Conservation (phyloP, 2,113 vertebrate species). For the Anarhynchus alexandrinus region DNA sequence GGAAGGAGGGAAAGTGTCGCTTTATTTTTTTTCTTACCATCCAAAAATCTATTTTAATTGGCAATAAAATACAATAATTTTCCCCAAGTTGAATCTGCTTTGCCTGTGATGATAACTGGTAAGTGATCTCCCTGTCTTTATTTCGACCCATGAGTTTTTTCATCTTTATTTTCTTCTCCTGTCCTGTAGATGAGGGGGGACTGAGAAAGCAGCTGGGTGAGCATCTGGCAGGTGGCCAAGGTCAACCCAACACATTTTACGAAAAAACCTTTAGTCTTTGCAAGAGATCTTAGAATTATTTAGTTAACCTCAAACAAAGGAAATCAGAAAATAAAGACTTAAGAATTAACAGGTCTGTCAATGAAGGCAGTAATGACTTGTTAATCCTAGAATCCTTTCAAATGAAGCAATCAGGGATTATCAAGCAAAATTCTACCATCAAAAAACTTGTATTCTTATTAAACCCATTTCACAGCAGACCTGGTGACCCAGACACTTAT, state of each 20-base stretch:
- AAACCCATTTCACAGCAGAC: neutral
- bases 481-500: neutral
- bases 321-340: neutral
- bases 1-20: fast-evolving
- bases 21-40: neutral
- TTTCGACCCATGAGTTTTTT: neutral
- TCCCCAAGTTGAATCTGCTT: neutral
- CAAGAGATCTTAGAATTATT: neutral
- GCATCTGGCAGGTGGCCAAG: neutral
- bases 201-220: neutral
- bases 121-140: neutral
- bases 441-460: neutral
- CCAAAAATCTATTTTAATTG: neutral
- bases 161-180: neutral
- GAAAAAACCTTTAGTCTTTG: neutral
- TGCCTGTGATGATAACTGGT: neutral
- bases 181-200: neutral
- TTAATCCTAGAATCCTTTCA: neutral
- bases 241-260: neutral
- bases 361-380: neutral
- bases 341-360: neutral
- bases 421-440: neutral
- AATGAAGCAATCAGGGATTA: neutral
- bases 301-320: neutral
- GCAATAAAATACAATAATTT: neutral